Evolutionary conservation across 2,888 invertebrate species (phyloP).

Genomic region (Sphinx pinastri): DNA sequence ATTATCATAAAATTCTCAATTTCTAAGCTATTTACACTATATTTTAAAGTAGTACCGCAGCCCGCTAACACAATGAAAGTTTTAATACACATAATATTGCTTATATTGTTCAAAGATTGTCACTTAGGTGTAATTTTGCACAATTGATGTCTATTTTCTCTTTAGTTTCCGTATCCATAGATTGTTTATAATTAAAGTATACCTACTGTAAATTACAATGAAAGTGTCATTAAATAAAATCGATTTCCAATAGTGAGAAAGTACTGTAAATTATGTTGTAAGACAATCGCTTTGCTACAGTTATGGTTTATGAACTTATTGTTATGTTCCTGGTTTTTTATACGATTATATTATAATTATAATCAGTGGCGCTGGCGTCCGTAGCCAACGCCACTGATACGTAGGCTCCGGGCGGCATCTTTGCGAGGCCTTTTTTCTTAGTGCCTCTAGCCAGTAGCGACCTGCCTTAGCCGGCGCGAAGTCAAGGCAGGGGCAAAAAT

Average conservation of each 20-base stretch:
- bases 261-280: background rate
- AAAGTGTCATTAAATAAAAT: conserved; percentile 21
- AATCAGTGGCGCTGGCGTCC: too few species aligned
- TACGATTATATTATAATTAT: too few species aligned
- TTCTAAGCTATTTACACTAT: too few species aligned
- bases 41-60: background rate
- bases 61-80: conserved; percentile 19
- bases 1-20: too few species aligned
- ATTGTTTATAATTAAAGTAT: conserved; percentile 17
- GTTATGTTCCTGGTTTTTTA: too few species aligned
- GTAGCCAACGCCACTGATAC: too few species aligned
- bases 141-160: conserved; percentile 42
- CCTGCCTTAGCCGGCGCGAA: too few species aligned
- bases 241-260: conserved; percentile 2
- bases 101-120: conserved; percentile 31
- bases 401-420: too few species aligned
- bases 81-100: conserved; percentile 21
- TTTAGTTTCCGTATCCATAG: conserved; percentile 40
- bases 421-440: too few species aligned
- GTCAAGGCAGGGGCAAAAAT: too few species aligned
- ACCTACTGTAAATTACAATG: conserved; percentile 10
- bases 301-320: background rate
- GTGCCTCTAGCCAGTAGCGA: too few species aligned
- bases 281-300: background rate
- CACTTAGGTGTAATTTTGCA: conserved; percentile 41